These are phyloP conservation scores for Tichodroma muraria DNA, from an alignment of 2,113 vertebrate species.

Conservation along the genomic window DNA sequence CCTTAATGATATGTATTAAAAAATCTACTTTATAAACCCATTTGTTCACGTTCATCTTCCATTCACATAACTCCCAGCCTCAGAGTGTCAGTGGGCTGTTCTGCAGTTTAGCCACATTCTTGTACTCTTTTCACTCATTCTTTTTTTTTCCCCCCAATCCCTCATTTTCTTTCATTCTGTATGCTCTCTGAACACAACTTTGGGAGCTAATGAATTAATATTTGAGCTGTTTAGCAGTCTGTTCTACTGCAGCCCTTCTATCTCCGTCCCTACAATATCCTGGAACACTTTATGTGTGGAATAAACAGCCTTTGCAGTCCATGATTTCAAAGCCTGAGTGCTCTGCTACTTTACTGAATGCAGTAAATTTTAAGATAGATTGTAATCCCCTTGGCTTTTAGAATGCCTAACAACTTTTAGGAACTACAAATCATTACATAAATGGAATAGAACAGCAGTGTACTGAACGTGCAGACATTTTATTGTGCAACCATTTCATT, in stretches of 20 bases:
- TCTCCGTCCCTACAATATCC: slow-evolving; percentile 21
- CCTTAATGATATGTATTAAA: slow-evolving; percentile 16
- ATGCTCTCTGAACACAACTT: slow-evolving; percentile 32
- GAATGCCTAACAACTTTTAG: slow-evolving; percentile 65
- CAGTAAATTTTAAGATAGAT: slow-evolving; percentile 70
- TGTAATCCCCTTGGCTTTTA: slow-evolving; percentile 67
- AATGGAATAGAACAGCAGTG: slow-evolving; percentile 57
- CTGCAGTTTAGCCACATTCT: neutral
- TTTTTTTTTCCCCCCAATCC: neutral
- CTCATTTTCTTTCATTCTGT: slow-evolving; percentile 39
- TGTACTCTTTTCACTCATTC: neutral
- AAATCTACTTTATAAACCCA: slow-evolving; percentile 37
- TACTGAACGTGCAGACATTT: slow-evolving; percentile 18
- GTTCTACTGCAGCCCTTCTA: slow-evolving; percentile 34
- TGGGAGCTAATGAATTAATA: slow-evolving; percentile 64
- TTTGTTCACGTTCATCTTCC: slow-evolving; percentile 30
- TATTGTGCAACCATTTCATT: slow-evolving; percentile 48
- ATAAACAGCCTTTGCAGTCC: slow-evolving; percentile 65
- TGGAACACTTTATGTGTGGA: slow-evolving; percentile 57
- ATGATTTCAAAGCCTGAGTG: slow-evolving; percentile 68
- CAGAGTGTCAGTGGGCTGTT: neutral
- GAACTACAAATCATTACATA: slow-evolving; percentile 68
- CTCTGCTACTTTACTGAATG: slow-evolving; percentile 62
- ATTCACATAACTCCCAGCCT: neutral
- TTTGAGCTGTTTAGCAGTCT: slow-evolving; percentile 53